These are phyloP conservation scores for Bombus polaris DNA, from an alignment of 1,140 invertebrate genomes.

Conservation along the genomic window DNA sequence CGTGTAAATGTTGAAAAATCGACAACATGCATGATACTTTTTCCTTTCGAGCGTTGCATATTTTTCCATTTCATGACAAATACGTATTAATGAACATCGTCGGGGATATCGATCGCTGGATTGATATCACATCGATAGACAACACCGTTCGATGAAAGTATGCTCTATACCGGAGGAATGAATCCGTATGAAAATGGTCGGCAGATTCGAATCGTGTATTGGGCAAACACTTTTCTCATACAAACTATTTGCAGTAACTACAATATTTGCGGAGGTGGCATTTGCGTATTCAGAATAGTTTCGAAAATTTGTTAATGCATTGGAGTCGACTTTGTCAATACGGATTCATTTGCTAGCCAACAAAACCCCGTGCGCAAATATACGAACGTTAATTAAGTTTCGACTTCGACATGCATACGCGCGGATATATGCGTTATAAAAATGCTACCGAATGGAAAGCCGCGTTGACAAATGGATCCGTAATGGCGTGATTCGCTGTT, in stretches of 20 bases:
- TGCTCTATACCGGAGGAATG: background rate
- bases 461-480: conserved; percentile 24
- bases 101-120: background rate
- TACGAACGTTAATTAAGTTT: conserved; percentile 39
- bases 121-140: background rate
- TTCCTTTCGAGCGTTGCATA: background rate
- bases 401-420: background rate
- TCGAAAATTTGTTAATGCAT: conserved; percentile 39
- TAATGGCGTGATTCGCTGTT: conserved; percentile 16
- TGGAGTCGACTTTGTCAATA: conserved; percentile 28
- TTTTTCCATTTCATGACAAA: background rate
- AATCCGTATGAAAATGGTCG: conserved; percentile 5
- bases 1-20: background rate
- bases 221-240: conserved; percentile 20
- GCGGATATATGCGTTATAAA: conserved; percentile 7
- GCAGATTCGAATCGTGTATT: background rate
- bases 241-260: background rate
- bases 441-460: conserved; percentile 15
- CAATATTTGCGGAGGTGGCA: background rate
- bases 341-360: conserved; percentile 13
- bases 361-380: conserved; percentile 16
- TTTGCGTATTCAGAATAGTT: conserved; percentile 31
- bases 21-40: background rate
- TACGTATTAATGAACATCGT: background rate
- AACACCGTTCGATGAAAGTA: background rate